These are phyloP conservation scores for Opisthocomus hoazin DNA, from an alignment of 2,113 vertebrate genomes.

Conservation along the genomic window DNA sequence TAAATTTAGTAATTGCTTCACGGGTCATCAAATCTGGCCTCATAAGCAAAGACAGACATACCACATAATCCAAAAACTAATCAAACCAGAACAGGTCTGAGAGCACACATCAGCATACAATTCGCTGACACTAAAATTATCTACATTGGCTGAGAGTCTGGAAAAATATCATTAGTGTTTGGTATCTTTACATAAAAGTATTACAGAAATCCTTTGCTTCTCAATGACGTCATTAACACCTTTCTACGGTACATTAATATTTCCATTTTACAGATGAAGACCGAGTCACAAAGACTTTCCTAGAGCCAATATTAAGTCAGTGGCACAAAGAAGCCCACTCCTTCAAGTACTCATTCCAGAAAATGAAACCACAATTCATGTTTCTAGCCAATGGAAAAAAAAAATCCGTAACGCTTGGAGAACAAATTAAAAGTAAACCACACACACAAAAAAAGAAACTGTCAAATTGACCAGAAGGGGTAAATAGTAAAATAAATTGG, in stretches of 20 bases:
- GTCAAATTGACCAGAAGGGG: neutral
- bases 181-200: neutral
- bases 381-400: neutral
- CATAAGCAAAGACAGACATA: neutral
- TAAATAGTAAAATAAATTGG: neutral
- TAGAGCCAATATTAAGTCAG: neutral
- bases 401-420: neutral
- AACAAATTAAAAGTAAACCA: neutral
- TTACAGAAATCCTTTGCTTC: neutral
- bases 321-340: neutral
- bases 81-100: neutral
- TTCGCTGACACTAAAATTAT: neutral
- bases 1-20: neutral
- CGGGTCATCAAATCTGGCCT: neutral
- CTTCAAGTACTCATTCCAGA: neutral
- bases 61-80: neutral
- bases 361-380: neutral
- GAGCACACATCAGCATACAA: neutral
- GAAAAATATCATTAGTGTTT: neutral
- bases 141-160: neutral
- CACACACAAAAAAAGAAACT: neutral
- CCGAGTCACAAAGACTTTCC: neutral
- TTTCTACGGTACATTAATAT: neutral
- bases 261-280: neutral
- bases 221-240: neutral